Evolutionary conservation across 2,888 invertebrate species (phyloP).

Genomic region (Eupithecia abbreviata): DNA sequence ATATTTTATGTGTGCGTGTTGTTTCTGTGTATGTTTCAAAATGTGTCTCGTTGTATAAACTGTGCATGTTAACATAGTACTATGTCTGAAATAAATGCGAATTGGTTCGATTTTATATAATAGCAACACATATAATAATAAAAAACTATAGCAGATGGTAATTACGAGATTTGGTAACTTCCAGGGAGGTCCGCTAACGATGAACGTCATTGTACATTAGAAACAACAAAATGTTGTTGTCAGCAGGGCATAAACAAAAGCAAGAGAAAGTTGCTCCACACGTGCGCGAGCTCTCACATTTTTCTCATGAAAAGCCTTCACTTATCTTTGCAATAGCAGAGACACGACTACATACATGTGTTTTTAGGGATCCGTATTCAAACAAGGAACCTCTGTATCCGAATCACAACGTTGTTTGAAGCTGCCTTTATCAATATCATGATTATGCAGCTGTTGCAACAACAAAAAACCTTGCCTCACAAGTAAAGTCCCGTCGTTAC

Average conservation of each 20-base stretch:
- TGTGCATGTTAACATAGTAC: no score
- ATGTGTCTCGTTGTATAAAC: no score
- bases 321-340: slow-evolving; percentile 8
- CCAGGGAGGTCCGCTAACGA: no score
- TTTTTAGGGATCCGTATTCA: slow-evolving; percentile 9
- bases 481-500: neutral
- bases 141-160: no score
- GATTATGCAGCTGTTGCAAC: neutral
- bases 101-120: no score
- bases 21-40: no score
- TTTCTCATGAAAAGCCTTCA: slow-evolving; percentile 22
- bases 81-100: no score
- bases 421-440: neutral
- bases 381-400: neutral
- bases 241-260: slow-evolving; percentile 14
- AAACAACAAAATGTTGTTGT: neutral
- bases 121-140: no score
- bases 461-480: neutral
- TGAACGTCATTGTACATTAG: neutral
- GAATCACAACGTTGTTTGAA: neutral
- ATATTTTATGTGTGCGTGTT: no score
- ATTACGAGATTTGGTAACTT: no score
- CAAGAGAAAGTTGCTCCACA: slow-evolving; percentile 16
- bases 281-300: neutral
- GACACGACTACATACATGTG: slow-evolving; percentile 7